Base-by-base conservation (phyloP, 2,113 vertebrate species). In the Neodon shergylaensis region DNA sequence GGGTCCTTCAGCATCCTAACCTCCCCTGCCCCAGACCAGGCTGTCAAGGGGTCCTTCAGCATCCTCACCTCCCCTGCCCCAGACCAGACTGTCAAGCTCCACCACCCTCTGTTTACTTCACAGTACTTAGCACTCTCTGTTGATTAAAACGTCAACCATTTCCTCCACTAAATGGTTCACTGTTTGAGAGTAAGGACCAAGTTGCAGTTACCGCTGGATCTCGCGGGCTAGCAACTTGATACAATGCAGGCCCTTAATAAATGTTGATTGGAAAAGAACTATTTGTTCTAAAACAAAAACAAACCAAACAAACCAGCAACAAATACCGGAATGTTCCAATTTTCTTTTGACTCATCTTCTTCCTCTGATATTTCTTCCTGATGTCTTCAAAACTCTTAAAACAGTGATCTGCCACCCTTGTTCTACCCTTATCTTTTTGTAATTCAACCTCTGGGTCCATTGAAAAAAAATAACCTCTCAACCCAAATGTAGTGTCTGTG, bases 321-420 rank as follows among this genome's bases (percentile, higher is more conserved):
- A 79, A 90, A 94, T 1, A 70, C 31, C 5, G 5, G 14, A 86
- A 58, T 13, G 42, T 8, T 1, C 73, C 44, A 42, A 22, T 36
- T 70, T 91, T 90, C 63, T 94, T 87, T 89, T 65, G 28, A 96
- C 1, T 9, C 33, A 33, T 19, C 79, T 81, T 92, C 9, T 22
- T 88, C 36, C 36, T 89, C 31, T 31, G 42, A 76, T 94, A 39
- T 36, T 61, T 73, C 22, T 74, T 95, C 94, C 42, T 93, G 70
- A 49, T 22, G 79, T 44, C 14, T 33, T 92, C 54, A 76, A 73
- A 88, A 21, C 65, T 95, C 68, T 72, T 83, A n/a, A 89, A 92
- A 85, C 63, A 52, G 17, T 82, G 66, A 70, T 54, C 39, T 88
- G 5, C 1, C 88, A 1, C 28, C 3, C 1, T 66, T 78, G 52